phyloP scores from a whole-genome alignment of 2,888 invertebrate genomes.

The Brenthis hecate region DNA sequence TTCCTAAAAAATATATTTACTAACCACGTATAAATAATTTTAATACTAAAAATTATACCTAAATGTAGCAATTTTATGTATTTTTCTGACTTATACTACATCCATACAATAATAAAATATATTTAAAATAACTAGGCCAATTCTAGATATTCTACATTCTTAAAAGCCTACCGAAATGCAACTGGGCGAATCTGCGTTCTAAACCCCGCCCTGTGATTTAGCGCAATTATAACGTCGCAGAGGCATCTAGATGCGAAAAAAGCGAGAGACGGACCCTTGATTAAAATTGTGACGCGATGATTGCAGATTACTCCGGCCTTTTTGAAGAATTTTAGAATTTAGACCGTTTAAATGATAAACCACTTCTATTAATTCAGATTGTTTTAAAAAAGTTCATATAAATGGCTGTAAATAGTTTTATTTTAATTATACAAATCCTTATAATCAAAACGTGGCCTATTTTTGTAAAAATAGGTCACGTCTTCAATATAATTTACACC shows the following conservation, averaged over 20 bases:
- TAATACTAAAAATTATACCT: no score
- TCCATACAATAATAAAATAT: not conserved
- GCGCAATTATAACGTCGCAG: constrained; percentile 75
- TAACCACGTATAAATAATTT: no score
- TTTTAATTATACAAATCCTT: no score
- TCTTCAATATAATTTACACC: no score
- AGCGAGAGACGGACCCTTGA: constrained; percentile 72
- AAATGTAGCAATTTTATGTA: no score
- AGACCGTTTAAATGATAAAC: constrained; percentile 28
- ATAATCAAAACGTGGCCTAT: no score
- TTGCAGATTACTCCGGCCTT: constrained; percentile 52
- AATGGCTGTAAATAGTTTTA: not conserved
- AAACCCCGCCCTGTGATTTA: constrained; percentile 68
- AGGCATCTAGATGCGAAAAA: constrained; percentile 71
- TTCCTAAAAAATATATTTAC: no score
- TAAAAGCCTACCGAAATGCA: constrained; percentile 52
- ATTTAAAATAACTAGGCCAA: constrained; percentile 1
- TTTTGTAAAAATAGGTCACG: no score
- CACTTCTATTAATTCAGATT: constrained; percentile 1
- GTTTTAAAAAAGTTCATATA: not conserved
- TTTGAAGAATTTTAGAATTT: constrained; percentile 31
- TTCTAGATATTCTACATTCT: constrained; percentile 30
- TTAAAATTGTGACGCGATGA: constrained; percentile 79
- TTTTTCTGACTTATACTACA: not conserved
- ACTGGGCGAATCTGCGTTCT: constrained; percentile 46